These are phyloP conservation scores for Graptemys geographica DNA, from an alignment of 2,797 vertebrate genomes.

Conservation along the genomic window DNA sequence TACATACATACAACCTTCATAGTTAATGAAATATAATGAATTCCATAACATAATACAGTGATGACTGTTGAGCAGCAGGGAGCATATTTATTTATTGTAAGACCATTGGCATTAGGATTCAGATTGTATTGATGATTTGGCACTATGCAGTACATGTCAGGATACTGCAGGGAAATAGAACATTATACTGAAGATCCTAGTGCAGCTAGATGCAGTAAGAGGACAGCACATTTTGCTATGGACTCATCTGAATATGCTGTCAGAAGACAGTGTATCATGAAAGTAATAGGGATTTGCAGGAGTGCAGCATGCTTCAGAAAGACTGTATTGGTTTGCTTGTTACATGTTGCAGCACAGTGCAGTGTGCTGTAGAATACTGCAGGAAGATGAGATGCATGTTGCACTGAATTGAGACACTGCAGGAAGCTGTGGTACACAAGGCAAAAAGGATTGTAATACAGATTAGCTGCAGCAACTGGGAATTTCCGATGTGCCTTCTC, in stretches of 20 bases:
- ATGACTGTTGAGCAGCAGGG: background rate
- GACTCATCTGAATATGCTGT: background rate
- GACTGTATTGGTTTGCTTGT: accelerated
- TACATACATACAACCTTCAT: conserved; percentile 39
- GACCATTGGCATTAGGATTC: conserved; percentile 5
- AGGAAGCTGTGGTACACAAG: accelerated
- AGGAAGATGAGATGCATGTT: background rate
- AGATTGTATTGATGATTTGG: background rate
- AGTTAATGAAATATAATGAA: conserved; percentile 39
- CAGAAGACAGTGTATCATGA: background rate
- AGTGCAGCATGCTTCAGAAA: background rate
- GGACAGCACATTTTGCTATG: background rate
- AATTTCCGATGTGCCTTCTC: background rate
- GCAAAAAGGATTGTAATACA: background rate
- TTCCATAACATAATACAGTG: background rate
- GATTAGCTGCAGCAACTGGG: background rate
- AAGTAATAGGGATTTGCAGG: background rate
- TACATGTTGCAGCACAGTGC: accelerated
- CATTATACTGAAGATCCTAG: background rate
- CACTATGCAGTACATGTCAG: background rate
- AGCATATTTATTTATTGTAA: background rate
- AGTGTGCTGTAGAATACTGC: background rate
- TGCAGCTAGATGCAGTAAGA: background rate
- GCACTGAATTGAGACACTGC: accelerated
- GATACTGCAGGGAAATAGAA: background rate